Evolutionary conservation across 1,140 invertebrate genomes (phyloP).

Genomic region (Trichonephila inaurata): DNA sequence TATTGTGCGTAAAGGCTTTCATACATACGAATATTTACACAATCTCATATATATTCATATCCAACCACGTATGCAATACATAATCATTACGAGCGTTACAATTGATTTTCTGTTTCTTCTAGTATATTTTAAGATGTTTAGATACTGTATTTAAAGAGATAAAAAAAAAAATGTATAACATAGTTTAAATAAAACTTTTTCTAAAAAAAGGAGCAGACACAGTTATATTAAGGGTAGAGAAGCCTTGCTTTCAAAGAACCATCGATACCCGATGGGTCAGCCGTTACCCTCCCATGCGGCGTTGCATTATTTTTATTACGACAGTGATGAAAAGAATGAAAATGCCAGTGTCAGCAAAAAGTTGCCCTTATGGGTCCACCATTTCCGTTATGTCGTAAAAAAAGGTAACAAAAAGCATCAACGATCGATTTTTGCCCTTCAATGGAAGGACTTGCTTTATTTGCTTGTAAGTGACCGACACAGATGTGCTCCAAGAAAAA

Average conservation of each 20-base stretch:
- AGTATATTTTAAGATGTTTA: no score
- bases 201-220: no score
- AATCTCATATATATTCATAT: no score
- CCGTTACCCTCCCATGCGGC: not conserved
- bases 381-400: conserved; percentile 57
- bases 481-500: not conserved
- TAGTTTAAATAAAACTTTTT: no score
- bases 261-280: not conserved
- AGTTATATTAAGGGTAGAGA: not conserved
- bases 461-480: conserved; percentile 22
- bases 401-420: not conserved
- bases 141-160: no score
- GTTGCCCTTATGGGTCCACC: conserved; percentile 27
- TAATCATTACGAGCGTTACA: no score
- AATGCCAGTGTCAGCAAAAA: conserved; percentile 43
- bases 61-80: no score
- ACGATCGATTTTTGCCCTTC: conserved; percentile 22
- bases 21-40: no score
- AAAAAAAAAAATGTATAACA: no score
- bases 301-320: conserved; percentile 45
- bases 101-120: no score
- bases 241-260: not conserved
- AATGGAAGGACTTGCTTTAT: conserved; percentile 10
- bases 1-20: no score
- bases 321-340: conserved; percentile 28